Base-by-base conservation (phyloP, 2,113 vertebrate genomes). In the Chionomys nivalis region DNA sequence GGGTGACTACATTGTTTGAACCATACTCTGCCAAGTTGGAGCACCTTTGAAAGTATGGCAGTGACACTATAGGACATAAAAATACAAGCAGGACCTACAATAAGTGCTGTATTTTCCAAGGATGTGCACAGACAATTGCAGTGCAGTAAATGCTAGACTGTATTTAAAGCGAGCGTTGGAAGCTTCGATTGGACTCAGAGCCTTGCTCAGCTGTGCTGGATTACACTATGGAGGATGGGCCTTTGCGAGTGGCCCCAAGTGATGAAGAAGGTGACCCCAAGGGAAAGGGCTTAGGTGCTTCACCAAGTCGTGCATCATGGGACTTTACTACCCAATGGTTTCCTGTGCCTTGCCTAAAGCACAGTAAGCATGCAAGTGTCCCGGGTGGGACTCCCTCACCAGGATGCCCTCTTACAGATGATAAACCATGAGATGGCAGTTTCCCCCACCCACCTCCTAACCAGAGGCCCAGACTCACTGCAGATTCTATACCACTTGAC, bases 301-400 rank as follows among this genome's bases (percentile, higher is more conserved):
- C 72, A 97, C 87, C 39, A 78, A 63, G 90, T 49, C 92, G 96
- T 95, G 91, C 76, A 94, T 65, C 78, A 58, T 42, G 96, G 88
- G 93, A 5, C 92, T 96, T 97, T 92, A 83, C 91, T 85, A 95
- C 82, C 75, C 96, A 96, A 90, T 78, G 96, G 89, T 66, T 94
- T 79, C 63, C 44, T 68, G 4, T 82, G 73, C 87, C 96, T 91
- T 92, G 13, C 82, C 97, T 97, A 95, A 96, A 97, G 36, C 82
- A 92, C 95, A 73, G 66, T 88, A 28, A 17, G 31, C 42, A 58
- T 85, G 93, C 77, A 82, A 92, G 87, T 63, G 65, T 89, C 96
- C 95, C 93, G 61, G 78, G 91, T 70, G 63, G 70, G 94, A 90
- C 63, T 83, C 81, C 93, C 90, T 92, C 94, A 92, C 78, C 79